A percentile compares a stretch with the other conserved stretches of the same genome.
phyloP scores from a whole-genome alignment of 2,113 vertebrate species.

The Menura novaehollandiae region DNA sequence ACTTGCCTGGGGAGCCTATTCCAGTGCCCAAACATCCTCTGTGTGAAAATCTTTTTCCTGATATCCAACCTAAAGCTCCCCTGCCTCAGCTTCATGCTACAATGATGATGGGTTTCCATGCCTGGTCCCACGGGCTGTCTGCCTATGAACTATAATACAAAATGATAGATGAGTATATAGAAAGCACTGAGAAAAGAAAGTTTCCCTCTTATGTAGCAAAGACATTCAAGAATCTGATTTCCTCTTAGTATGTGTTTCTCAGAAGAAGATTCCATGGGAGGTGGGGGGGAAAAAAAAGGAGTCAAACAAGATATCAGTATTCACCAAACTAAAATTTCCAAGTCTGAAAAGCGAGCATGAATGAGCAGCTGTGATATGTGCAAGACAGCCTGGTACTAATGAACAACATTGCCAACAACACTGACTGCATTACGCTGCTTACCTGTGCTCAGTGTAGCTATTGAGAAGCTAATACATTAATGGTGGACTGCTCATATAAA shows the following conservation, averaged over 20 bases:
- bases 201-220: not conserved
- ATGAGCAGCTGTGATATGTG: conserved; percentile 2
- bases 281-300: accelerated
- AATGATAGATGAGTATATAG: not conserved
- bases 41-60: not conserved
- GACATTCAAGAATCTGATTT: not conserved
- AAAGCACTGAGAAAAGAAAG: not conserved
- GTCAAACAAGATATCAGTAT: not conserved
- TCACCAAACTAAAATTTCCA: not conserved
- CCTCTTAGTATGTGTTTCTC: not conserved
- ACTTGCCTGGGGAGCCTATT: too few relatives aligned
- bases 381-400: not conserved
- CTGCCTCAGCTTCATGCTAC: not conserved
- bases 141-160: not conserved
- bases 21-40: not conserved
- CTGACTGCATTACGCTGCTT: not conserved
- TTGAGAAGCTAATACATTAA: conserved; percentile 32
- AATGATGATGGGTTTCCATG: not conserved
- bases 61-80: not conserved
- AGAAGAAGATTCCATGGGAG: not conserved
- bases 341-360: not conserved
- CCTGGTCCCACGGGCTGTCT: not conserved
- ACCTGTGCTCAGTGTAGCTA: not conserved
- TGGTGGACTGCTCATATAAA: conserved; percentile 37
- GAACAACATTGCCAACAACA: not conserved